Evolutionary conservation across 2,113 vertebrate species (phyloP), one percentile per base, ranked within the genome.

Genomic region (Siphamia tubifer): DNA sequence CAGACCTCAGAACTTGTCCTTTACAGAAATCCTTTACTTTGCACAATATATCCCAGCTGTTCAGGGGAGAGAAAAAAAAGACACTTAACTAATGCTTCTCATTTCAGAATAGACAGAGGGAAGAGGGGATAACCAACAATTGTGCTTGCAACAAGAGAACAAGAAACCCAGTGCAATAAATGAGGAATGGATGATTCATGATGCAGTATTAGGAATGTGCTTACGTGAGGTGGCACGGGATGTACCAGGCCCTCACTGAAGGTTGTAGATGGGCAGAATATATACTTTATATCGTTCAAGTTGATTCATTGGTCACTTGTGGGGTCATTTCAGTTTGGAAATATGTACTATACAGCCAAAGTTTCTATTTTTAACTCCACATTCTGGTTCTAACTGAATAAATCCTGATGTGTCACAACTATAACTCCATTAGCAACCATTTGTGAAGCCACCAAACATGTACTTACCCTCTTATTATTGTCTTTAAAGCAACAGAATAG

Each of bases 121-220:
- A 49, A 28, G 4, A 11, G 42, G 9, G 4, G 4, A 13, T 52
- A 38, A 58, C 15, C 39, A 54, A 17, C 39, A 48, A 35, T 15
- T 73, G 52, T 44, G 34, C 51, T 60, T 28, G 34, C 12, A 58
- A 44, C 54, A 73, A 43, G 38, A 64, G 53, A 55, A 52, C 19
- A 48, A 47, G 6, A 75, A 57, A 36, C 13, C 16, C 53, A 66
- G 36, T 42, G 67, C 28, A 39, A 42, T 13, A 23, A 66, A 52
- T 12, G 6, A 6, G 38, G 35, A 36, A 38, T 68, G 56, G 62
- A 60, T 79, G 82, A 82, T 82, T 73, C 64, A 77, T 84, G 40
- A 39, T 67, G 66, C 49, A 55, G 68, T 25, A 74, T 51, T 49
- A 65, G 55, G 55, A 82, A 45, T 65, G 48, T 83, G 65, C 71